Evolutionary conservation across 2,888 invertebrate genomes (phyloP).

Genomic region (Nomada fucata): DNA sequence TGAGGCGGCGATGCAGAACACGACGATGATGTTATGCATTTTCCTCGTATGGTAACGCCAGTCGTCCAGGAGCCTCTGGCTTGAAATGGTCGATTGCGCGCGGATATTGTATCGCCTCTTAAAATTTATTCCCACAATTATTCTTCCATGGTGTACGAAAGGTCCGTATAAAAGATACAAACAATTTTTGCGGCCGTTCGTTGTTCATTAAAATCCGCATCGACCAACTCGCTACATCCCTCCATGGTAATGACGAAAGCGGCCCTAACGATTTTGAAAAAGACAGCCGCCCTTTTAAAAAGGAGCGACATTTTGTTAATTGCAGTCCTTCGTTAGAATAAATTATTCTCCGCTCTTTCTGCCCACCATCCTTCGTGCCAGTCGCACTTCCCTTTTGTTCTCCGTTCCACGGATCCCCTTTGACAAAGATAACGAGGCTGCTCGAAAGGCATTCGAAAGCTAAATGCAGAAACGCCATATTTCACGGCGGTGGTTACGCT

Average conservation of each 20-base stretch:
- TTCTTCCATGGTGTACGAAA: neutral
- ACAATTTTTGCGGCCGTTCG: neutral
- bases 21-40: conserved; percentile 37
- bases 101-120: conserved; percentile 4
- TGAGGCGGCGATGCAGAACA: conserved; percentile 65
- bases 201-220: conserved; percentile 6
- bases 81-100: conserved; percentile 10
- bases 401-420: conserved; percentile 44
- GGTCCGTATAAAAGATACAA: neutral
- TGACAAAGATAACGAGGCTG: conserved; percentile 68
- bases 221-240: neutral
- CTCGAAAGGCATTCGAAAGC: conserved; percentile 60
- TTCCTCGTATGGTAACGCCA: conserved; percentile 51
- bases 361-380: conserved; percentile 37
- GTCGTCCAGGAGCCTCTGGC: conserved; percentile 31
- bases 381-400: conserved; percentile 57
- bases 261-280: conserved; percentile 49
- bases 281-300: conserved; percentile 35
- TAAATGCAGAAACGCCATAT: conserved; percentile 66
- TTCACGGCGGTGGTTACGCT: conserved; percentile 44
- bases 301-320: conserved; percentile 56
- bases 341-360: conserved; percentile 57
- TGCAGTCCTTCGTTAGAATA: conserved; percentile 61
- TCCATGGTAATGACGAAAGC: neutral
- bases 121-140: neutral